Base-by-base conservation (phyloP, 2,888 invertebrate species). In the Acanthopleura granulata region DNA sequence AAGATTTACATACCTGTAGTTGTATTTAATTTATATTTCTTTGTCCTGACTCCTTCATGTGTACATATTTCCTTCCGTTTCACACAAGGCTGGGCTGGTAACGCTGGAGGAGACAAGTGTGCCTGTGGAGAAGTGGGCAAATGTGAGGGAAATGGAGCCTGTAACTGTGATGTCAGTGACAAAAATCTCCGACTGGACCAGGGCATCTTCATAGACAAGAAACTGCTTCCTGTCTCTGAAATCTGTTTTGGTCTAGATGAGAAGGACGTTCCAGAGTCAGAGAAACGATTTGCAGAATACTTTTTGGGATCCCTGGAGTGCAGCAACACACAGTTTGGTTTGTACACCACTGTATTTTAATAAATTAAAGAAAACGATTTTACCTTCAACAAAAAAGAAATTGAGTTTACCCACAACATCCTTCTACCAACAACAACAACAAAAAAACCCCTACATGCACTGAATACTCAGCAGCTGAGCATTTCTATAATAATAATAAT, bases 91-190 rank as follows among this genome's bases (percentile, higher is more conserved):
- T 66, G 66, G 66, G 66, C 66, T 27, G 66, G 66, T 66, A 66
- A 66, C 14, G 66, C 66, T 66, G 66, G 66, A 22, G 66, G 66
- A 1, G 66, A 66, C 16, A 66, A 66, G 25, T 66, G 66, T 66
- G 66, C 66, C 1, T 66, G 66, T 66, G 66, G 66, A 27, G 66
- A 66, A 27, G 66, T 66, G 22, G 66, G 66, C 27, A 66, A 66
- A 66, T 66, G 66, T 66, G 4, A 27, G 66, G 66, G 66, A 27
- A 27, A 27, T 25, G 66, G 66, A 66, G 22, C 66, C 66, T 66
- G 66, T 66, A 66, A 66, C 66, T 66, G 66, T 66, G 66, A 66
- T 25, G 14, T 27, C 25, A 25, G 29, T 15, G 66, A 66, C 29
- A 6, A 66, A 16, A 27, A 66, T 16, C 22, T 9, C 6, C 6